Base-by-base conservation (phyloP, 1,140 invertebrate species). In the Drosophila cardini region DNA sequence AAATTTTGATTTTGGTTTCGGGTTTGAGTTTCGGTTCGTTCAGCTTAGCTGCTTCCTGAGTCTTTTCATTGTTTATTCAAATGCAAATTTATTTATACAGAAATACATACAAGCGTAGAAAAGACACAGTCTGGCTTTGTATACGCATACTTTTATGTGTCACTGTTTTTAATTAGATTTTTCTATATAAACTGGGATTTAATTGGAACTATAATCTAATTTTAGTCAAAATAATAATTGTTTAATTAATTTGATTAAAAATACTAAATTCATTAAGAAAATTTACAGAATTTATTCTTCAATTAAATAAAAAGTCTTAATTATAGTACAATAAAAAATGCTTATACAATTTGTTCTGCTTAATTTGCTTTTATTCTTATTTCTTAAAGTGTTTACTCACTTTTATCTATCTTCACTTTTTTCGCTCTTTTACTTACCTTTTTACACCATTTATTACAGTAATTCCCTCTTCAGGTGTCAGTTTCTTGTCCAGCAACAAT, bases 401-500 rank as follows among this genome's bases (percentile, higher is more conserved):
- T 26, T 26, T 4, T 4, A 4, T 26, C 4, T n/a, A 13, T 43
- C 10, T n/a, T 4, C 10, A 13, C 13, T 13, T 11, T n/a, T n/a
- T 43, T 13, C 13, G 5, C 11, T 13, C 9, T n/a, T 43, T 43
- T 10, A 4, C 15, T 11, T 15, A 15, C 4, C 57, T 13, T 16
- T 13, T 32, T 13, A 16, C 3, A 15, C n/a, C n/a, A 11, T 10
- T 36, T 16, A 26, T 58, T 52, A 58, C 26, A n/a, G 32, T 26
- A 46, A 32, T 61, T 26, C 50, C 60, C 18, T 56, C 9, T 26
- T 45, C 45, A 16, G 38, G 57, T 72, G 43, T 70, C 53, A 68
- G 76, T 72, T 79, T 72, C 62, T 46, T 57, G 56, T 34, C 46
- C 57, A 26, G 42, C 61, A 73, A 70, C 73, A 74, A 74, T 80